Percentiles rank a stretch among this genome's conserved stretches.
Conservation (phyloP, 2,797 vertebrate genomes). For the Nannoperca australis region DNA sequence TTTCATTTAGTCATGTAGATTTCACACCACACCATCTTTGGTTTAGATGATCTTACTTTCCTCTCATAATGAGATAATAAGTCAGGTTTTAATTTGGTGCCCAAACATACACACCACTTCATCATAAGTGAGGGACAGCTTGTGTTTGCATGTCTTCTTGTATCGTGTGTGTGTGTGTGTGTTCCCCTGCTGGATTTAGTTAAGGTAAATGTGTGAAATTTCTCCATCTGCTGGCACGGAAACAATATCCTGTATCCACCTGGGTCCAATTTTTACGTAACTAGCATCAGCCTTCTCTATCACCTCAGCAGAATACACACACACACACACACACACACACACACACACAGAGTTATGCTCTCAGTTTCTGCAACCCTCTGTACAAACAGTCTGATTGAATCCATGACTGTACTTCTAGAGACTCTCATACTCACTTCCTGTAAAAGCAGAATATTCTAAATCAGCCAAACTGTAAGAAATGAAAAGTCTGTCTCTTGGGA, state of each 20-base stretch:
- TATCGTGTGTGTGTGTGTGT: not conserved
- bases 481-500: too few relatives aligned
- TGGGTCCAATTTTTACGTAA: conserved; percentile 53
- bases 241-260: conserved; percentile 40
- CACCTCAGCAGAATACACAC: conserved; percentile 12
- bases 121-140: not conserved
- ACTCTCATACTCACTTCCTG: not conserved
- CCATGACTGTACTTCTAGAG: not conserved
- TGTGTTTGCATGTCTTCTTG: not conserved
- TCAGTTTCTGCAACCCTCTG: not conserved
- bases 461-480: not conserved
- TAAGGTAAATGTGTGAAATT: conserved; percentile 36
- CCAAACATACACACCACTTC: not conserved
- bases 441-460: not conserved
- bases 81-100: not conserved
- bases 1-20: not conserved
- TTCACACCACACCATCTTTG: not conserved
- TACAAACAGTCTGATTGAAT: conserved; percentile 3
- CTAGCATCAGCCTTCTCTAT: conserved; percentile 18
- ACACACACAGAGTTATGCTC: not conserved
- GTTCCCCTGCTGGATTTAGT: conserved; percentile 5
- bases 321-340: not conserved
- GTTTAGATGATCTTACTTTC: not conserved
- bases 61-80: not conserved
- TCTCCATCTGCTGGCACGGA: conserved; percentile 43